A percentile compares a stretch with the other conserved stretches of the same genome.
Evolutionary conservation across 2,113 vertebrate species (phyloP).

Genomic region (Rynchops niger): DNA sequence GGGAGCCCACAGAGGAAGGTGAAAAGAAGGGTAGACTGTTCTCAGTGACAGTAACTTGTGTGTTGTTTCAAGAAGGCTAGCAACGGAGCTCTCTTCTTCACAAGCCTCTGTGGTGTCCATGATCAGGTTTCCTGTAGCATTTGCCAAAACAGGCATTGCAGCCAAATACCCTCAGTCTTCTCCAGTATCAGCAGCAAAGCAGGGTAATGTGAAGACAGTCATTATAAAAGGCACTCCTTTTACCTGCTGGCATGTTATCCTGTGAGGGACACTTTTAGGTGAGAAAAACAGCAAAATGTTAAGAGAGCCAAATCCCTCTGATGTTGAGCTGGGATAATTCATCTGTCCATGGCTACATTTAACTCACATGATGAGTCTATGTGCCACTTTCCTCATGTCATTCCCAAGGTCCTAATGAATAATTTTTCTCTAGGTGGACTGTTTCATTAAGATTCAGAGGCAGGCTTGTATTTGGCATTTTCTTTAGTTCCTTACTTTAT

Average conservation of each 20-base stretch:
- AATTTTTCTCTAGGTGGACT: neutral
- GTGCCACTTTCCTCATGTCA: neutral
- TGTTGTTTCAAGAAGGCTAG: neutral
- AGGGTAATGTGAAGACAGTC: neutral
- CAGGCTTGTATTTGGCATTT: neutral
- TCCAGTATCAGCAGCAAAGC: neutral
- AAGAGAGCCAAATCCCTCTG: neutral
- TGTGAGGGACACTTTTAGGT: neutral
- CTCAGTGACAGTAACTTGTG: neutral
- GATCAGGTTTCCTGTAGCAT: neutral
- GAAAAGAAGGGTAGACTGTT: neutral
- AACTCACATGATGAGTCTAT: fast-evolving
- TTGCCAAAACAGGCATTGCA: neutral
- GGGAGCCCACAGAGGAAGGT: neutral
- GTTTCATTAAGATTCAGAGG: neutral
- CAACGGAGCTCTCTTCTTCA: neutral
- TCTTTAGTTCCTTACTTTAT: neutral
- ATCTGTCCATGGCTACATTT: neutral
- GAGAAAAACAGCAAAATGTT: neutral
- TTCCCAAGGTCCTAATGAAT: neutral
- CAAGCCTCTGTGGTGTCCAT: neutral
- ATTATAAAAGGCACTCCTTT: neutral
- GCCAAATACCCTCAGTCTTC: neutral
- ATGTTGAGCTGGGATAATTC: neutral
- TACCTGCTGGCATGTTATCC: neutral